These are phyloP conservation scores for Catharus bicknelli DNA, from an alignment of 2,113 vertebrate species.

Conservation along the genomic window DNA sequence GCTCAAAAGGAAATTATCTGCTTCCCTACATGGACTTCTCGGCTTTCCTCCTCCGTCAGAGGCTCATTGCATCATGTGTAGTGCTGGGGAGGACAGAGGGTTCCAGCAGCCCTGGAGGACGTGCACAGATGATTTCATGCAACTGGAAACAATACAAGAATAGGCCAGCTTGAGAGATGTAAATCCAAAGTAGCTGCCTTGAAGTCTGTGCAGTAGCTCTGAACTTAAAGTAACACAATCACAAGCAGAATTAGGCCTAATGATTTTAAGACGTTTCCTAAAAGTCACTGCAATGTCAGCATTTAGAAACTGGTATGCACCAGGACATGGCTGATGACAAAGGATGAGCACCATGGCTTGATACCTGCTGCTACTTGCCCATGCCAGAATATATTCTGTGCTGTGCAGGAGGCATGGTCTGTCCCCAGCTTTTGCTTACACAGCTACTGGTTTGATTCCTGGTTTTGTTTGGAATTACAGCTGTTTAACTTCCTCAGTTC, in stretches of 20 bases:
- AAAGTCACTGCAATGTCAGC: background rate
- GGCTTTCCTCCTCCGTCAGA: constrained; percentile 70
- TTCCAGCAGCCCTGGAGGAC: constrained; percentile 47
- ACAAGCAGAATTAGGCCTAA: background rate
- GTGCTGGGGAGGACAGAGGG: constrained; percentile 70
- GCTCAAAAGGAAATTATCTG: constrained; percentile 75
- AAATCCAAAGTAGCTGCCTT: background rate
- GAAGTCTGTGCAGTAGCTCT: background rate
- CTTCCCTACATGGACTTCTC: constrained; percentile 77
- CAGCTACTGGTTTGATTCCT: background rate
- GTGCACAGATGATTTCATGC: constrained; percentile 12
- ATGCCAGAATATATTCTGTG: background rate
- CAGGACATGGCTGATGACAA: background rate
- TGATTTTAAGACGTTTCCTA: background rate
- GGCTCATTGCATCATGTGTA: constrained; percentile 65
- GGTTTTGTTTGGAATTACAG: background rate
- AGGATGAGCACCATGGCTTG: background rate
- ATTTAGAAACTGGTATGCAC: background rate
- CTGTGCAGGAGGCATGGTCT: background rate
- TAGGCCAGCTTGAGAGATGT: background rate
- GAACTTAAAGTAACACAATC: background rate
- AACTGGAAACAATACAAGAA: constrained; percentile 19
- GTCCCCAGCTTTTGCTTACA: background rate
- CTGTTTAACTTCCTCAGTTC: background rate
- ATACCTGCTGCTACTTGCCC: background rate